phyloP scores from a whole-genome alignment of 53 echinoderm and acorn worm genomes.

The Apostichopus leukothele region DNA sequence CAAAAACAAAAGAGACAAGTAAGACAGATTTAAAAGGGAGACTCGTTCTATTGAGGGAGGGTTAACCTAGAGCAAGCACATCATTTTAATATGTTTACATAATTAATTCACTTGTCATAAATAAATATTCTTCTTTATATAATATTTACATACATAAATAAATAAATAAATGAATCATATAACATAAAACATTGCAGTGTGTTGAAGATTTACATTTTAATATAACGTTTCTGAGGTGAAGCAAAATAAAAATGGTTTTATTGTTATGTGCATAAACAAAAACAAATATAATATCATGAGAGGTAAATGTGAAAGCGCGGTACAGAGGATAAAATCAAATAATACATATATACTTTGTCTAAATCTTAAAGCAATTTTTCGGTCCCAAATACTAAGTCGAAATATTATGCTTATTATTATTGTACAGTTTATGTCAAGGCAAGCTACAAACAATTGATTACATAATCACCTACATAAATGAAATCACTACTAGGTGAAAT shows the following conservation, averaged over 20 bases:
- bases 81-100: neutral
- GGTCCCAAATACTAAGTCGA: too few relatives aligned
- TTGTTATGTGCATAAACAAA: neutral
- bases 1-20: neutral
- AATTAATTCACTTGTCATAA: neutral
- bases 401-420: too few relatives aligned
- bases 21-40: neutral
- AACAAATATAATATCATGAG: neutral
- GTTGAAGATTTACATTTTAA: neutral
- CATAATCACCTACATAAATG: too few relatives aligned
- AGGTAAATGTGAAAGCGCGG: neutral
- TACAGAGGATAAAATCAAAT: neutral
- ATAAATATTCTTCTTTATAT: neutral
- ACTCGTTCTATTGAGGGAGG: constrained; percentile 2
- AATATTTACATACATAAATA: constrained; percentile 18
- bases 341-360: too few relatives aligned
- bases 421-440: too few relatives aligned
- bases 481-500: too few relatives aligned
- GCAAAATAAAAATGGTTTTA: neutral
- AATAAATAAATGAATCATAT: neutral
- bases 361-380: too few relatives aligned
- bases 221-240: neutral
- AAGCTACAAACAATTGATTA: too few relatives aligned
- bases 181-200: neutral
- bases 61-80: constrained; percentile 7